Conservation (phyloP, 2,797 vertebrate species). For the Sebastes nivosus region DNA sequence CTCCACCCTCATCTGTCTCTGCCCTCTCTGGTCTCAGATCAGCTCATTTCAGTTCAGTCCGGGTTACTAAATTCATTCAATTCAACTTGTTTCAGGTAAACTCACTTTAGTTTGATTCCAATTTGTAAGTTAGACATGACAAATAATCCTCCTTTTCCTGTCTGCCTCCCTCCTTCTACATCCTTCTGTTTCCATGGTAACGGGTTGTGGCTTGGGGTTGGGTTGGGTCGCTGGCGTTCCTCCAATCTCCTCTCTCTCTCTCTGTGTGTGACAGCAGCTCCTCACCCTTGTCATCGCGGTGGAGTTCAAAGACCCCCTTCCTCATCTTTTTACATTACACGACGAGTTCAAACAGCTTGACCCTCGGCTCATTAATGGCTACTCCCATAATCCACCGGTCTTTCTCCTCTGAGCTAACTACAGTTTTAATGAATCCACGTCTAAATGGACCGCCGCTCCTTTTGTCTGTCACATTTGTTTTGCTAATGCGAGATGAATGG, state of each 20-base stretch:
- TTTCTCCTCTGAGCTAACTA: constrained; percentile 34
- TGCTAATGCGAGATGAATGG: constrained; percentile 78
- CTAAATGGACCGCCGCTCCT: constrained; percentile 18
- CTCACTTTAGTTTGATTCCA: neutral
- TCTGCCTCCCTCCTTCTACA: neutral
- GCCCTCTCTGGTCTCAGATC: constrained; percentile 21
- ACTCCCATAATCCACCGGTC: constrained; percentile 19
- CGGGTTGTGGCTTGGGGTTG: constrained; percentile 46
- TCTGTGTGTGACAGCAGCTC: neutral
- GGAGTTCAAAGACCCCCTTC: constrained; percentile 18
- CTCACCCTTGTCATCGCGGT: neutral
- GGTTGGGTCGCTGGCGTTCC: constrained; percentile 14
- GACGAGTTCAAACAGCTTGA: constrained; percentile 34
- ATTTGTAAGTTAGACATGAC: neutral
- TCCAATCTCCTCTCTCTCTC: neutral
- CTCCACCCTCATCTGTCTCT: constrained; percentile 15
- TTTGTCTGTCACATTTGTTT: constrained; percentile 71
- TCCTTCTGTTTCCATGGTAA: constrained; percentile 65
- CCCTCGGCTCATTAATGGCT: constrained; percentile 40
- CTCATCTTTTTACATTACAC: constrained; percentile 13
- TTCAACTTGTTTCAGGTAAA: neutral
- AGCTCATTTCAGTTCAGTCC: constrained; percentile 25
- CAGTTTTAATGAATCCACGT: constrained; percentile 34
- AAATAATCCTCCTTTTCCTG: neutral
- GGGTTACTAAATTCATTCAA: neutral